A percentile compares a stretch with the other conserved stretches of the same genome.
Evolutionary conservation across 2,113 vertebrate genomes (phyloP).

Genomic region (Canis aureus): DNA sequence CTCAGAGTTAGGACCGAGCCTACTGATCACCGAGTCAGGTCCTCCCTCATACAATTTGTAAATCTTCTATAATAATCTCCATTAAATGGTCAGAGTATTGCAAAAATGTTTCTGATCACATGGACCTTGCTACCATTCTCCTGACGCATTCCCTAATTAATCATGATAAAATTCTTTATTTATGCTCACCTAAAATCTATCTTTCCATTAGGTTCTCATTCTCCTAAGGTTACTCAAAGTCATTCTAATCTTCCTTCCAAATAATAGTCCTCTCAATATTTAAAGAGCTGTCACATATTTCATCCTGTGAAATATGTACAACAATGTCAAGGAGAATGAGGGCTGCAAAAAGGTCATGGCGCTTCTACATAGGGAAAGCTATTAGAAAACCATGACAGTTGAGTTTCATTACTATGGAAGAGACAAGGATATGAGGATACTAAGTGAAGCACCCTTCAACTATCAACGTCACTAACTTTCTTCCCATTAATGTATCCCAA

Average conservation of each 20-base stretch:
- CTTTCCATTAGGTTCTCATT: neutral
- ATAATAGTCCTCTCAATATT: constrained; percentile 75
- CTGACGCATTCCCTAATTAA: neutral
- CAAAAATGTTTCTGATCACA: neutral
- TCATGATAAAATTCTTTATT: constrained; percentile 45
- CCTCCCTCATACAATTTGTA: neutral
- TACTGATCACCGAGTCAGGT: neutral
- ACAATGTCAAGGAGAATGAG: constrained; percentile 12
- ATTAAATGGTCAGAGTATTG: neutral
- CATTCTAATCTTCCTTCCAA: constrained; percentile 67
- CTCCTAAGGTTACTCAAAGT: neutral
- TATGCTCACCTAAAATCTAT: constrained; percentile 8
- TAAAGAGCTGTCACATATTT: constrained; percentile 69
- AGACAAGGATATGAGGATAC: neutral
- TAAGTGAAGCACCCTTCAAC: neutral
- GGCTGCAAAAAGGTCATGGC: neutral
- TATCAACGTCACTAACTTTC: neutral
- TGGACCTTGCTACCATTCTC: neutral
- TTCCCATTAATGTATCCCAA: neutral
- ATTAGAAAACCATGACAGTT: neutral
- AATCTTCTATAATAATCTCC: neutral
- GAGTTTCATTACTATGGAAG: neutral
- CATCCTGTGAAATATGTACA: constrained; percentile 41
- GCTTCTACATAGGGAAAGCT: neutral
- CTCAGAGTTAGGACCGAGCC: neutral